Evolutionary conservation across 2,113 vertebrate species (phyloP).

Genomic region (Sylvietta virens): DNA sequence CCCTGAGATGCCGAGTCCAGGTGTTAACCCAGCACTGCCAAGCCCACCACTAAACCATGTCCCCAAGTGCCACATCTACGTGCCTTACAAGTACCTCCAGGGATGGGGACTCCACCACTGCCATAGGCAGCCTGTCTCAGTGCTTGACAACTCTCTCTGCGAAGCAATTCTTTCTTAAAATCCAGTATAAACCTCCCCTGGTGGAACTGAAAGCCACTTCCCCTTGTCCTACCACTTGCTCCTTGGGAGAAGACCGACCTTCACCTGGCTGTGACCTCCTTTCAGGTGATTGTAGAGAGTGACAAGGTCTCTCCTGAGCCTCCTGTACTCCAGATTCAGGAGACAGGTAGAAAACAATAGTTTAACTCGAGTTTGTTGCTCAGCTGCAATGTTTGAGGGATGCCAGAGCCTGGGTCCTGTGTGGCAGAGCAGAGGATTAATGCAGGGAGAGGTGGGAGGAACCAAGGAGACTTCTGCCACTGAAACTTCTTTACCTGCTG

Average conservation of each 20-base stretch:
- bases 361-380: neutral
- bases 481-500: neutral
- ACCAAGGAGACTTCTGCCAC: fast-evolving
- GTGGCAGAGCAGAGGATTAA: neutral
- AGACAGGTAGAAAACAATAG: neutral
- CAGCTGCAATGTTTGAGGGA: neutral
- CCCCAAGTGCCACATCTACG: neutral
- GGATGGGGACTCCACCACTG: neutral
- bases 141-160: neutral
- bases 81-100: neutral
- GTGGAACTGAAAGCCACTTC: neutral
- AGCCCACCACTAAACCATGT: neutral
- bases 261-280: neutral
- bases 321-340: neutral
- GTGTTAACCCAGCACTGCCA: neutral
- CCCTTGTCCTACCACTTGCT: neutral
- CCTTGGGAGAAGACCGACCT: fast-evolving
- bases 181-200: neutral
- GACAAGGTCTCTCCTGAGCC: neutral
- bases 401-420: neutral
- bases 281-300: neutral
- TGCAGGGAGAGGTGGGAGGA: neutral
- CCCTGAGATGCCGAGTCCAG: neutral
- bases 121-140: neutral
- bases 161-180: neutral